phyloP scores from a whole-genome alignment of 2,113 vertebrate genomes.

The Peucedramus taeniatus region DNA sequence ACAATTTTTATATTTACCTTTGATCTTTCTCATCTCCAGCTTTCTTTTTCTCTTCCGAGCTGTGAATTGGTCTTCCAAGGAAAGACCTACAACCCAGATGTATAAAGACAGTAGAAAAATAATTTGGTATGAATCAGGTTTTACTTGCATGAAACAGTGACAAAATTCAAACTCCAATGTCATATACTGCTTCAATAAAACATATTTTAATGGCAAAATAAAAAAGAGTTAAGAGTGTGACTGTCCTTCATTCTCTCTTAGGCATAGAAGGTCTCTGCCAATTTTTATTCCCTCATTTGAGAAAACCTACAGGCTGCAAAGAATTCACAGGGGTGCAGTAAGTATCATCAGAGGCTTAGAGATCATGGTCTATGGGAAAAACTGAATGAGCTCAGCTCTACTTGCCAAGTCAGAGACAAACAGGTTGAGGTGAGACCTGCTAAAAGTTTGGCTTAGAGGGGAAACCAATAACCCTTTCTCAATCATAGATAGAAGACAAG shows the following conservation, averaged over 20 bases:
- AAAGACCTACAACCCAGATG: not conserved
- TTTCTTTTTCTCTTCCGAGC: not conserved
- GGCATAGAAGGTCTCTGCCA: not conserved
- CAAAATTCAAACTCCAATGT: not conserved
- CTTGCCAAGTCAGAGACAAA: not conserved
- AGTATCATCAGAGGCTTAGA: not conserved
- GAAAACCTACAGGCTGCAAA: not conserved
- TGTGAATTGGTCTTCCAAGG: not conserved
- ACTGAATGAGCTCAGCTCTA: not conserved
- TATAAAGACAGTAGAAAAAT: not conserved
- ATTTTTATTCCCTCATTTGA: not conserved
- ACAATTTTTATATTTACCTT: not conserved
- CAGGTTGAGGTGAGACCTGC: not conserved
- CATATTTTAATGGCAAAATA: not conserved
- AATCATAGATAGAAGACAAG: not conserved
- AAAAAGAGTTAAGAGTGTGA: not conserved
- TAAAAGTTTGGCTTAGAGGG: not conserved
- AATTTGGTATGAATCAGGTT: not conserved
- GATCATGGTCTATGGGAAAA: not conserved
- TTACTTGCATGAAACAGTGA: not conserved
- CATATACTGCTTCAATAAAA: not conserved
- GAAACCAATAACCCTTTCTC: not conserved
- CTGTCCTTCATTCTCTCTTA: not conserved
- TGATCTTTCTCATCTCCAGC: not conserved
- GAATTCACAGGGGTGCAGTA: not conserved